These are phyloP conservation scores for Panzeria rudis DNA, from an alignment of 2,888 invertebrate genomes.

Conservation along the genomic window DNA sequence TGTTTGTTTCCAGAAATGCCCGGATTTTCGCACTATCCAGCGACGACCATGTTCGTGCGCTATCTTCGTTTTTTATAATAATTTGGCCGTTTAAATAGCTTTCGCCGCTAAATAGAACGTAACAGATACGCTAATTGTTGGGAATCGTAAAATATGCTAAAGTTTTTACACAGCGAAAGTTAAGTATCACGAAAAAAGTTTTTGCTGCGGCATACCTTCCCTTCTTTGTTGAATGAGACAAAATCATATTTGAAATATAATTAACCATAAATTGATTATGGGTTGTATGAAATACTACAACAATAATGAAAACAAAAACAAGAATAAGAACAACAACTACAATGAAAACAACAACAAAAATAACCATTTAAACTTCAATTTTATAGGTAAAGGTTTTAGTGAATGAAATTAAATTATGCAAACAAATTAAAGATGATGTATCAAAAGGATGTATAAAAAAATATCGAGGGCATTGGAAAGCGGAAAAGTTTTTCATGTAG, in stretches of 20 bases:
- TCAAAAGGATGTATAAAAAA: neutral
- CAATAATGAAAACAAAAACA: constrained; percentile 56
- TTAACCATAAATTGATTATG: constrained; percentile 74
- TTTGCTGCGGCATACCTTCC: constrained; percentile 12
- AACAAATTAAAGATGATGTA: constrained; percentile 23
- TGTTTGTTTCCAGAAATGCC: too few relatives aligned
- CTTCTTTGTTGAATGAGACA: neutral
- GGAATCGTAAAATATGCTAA: too few relatives aligned
- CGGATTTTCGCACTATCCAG: too few relatives aligned
- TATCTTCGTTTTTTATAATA: too few relatives aligned
- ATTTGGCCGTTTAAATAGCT: too few relatives aligned
- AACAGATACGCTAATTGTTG: too few relatives aligned
- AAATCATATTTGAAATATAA: constrained; percentile 53
- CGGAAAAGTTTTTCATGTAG: too few relatives aligned
- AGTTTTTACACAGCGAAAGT: neutral
- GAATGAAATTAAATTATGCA: constrained; percentile 34
- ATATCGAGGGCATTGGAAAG: too few relatives aligned
- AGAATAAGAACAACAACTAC: too few relatives aligned
- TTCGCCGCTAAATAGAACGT: too few relatives aligned
- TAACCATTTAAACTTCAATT: constrained; percentile 32
- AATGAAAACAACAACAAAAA: too few relatives aligned
- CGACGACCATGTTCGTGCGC: too few relatives aligned
- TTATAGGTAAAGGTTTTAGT: constrained; percentile 27
- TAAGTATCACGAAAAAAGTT: neutral
- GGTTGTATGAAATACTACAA: constrained; percentile 64